A percentile compares a stretch with the other conserved stretches of the same genome.
phyloP scores from a whole-genome alignment of 2,888 invertebrate genomes.

The Polymixis lichenea region DNA sequence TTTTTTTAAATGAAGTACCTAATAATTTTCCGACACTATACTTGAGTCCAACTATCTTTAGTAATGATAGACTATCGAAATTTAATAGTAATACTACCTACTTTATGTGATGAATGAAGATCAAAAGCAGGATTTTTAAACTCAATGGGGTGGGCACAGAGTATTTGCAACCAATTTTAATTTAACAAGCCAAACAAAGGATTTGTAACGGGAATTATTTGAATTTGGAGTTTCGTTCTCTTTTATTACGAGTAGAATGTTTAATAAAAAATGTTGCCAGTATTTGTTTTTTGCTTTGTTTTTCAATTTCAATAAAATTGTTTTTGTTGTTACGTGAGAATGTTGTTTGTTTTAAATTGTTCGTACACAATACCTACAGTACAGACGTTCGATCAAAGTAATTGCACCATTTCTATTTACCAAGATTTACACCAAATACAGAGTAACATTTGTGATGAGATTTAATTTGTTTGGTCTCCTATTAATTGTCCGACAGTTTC shows the following conservation, averaged over 20 bases:
- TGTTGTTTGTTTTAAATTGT: background rate
- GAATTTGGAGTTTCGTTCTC: slow-evolving; percentile 38
- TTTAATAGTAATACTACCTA: background rate
- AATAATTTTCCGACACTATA: no score
- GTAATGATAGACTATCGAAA: no score
- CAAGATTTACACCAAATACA: background rate
- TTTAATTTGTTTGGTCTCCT: background rate
- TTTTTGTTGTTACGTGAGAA: slow-evolving; percentile 6
- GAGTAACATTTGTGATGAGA: background rate
- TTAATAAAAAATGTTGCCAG: slow-evolving; percentile 27
- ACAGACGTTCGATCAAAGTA: background rate
- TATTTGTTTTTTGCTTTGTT: slow-evolving; percentile 23
- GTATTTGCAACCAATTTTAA: slow-evolving; percentile 36
- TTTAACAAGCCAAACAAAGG: slow-evolving; percentile 37
- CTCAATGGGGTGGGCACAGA: slow-evolving; percentile 2
- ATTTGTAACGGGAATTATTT: slow-evolving; percentile 39
- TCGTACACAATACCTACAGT: background rate
- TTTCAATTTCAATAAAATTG: slow-evolving; percentile 20
- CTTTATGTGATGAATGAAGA: background rate
- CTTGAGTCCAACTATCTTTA: no score
- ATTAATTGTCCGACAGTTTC: background rate
- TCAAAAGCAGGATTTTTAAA: background rate
- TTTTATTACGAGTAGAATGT: slow-evolving; percentile 25
- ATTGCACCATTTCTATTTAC: background rate
- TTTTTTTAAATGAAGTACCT: no score